Evolutionary conservation across 2,797 vertebrate genomes (phyloP), one percentile per base, ranked within the genome.

Genomic region (Lacerta agilis): DNA sequence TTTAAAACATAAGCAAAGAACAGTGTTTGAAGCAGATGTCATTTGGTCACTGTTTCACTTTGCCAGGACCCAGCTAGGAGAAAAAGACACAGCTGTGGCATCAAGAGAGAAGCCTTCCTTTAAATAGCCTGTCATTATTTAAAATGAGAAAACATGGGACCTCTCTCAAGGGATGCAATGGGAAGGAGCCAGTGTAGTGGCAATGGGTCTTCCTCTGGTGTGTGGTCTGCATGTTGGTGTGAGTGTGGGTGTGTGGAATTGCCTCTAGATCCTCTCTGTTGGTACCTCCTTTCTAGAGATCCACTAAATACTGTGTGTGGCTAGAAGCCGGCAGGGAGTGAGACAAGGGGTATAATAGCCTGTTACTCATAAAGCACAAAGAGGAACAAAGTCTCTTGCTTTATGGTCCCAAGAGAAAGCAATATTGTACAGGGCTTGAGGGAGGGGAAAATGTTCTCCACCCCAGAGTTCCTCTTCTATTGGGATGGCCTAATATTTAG

Each of bases 401-500:
- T 83, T 90, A 73, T 93, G 82, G 67, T 89, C 87, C 5, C 0
- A 0, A 90, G n/a, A 0, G 33, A 94, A 95, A 86, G 90, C 94
- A 95, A 92, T 95, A 95, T 67, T 94, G 90, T 93, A 94, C 94
- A 93, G 80, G 64, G 76, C 67, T 83, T 91, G 89, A 85, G 92
- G 79, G 90, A 79, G 88, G 82, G 45, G 83, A 87, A 83, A 15
- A 49, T 91, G 55, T 87, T 82, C n/a, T 73, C 67, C 41, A 83
- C 61, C 45, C 86, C 61, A 0, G 0, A 90, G 72, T 69, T 91
- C 90, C 20, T 81, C 20, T 94, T 92, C 41, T 92, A 88, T 86
- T 83, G 82, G 49, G 64, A 91, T 33, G 88, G 91, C 88, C 94
- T 95, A 94, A 94, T 94, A 95, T 95, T 95, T 95, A 95, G 95